Evolutionary conservation across 2,113 vertebrate genomes (phyloP).

Genomic region (Peromyscus polionotus): DNA sequence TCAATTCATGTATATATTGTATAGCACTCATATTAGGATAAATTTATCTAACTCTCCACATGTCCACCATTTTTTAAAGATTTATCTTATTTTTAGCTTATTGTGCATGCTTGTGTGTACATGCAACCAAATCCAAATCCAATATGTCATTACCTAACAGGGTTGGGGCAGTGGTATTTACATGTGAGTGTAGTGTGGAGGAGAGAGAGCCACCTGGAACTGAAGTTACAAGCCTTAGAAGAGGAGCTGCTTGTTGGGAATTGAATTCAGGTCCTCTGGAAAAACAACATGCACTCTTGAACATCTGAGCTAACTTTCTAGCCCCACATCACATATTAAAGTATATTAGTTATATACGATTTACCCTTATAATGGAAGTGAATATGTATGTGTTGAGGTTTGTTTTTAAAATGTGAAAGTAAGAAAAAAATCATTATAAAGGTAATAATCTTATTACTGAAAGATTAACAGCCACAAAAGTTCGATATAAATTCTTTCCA

Average conservation of each 20-base stretch:
- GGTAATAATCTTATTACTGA: background rate
- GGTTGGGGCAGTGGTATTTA: too few species aligned
- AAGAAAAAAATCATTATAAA: conserved; percentile 3
- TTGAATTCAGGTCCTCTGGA: background rate
- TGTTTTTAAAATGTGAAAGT: background rate
- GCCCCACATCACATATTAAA: background rate
- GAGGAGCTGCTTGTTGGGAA: background rate
- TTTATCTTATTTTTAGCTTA: background rate
- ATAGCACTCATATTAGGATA: background rate
- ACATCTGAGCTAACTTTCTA: background rate
- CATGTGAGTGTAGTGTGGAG: background rate
- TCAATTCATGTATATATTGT: background rate
- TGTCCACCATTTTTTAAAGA: background rate
- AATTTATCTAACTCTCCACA: background rate
- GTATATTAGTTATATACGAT: background rate
- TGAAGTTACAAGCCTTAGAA: background rate
- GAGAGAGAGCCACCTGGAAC: background rate
- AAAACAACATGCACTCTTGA: background rate
- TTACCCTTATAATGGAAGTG: background rate
- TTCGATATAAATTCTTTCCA: background rate
- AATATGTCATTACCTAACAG: background rate
- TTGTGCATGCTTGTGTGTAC: too few species aligned
- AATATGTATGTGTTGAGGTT: background rate
- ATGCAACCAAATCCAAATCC: background rate
- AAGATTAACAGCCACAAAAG: background rate